Evolutionary conservation across 2,888 invertebrate genomes (phyloP).

Genomic region (Drosophila nigritarsus): DNA sequence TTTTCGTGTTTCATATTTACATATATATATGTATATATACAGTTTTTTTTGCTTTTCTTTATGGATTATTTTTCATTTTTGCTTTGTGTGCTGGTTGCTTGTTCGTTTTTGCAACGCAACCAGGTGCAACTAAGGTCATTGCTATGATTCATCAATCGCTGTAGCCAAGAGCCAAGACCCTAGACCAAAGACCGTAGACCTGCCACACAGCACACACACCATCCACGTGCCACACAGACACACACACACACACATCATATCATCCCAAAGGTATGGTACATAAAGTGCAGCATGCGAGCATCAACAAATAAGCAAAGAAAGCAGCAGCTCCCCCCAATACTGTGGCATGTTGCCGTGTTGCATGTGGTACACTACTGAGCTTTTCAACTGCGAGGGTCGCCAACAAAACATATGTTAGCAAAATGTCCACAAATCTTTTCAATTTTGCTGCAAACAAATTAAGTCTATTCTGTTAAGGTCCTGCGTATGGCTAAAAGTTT

Average conservation of each 20-base stretch:
- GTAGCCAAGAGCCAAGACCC: not conserved
- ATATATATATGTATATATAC: no score
- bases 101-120: slow-evolving; percentile 29
- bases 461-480: not conserved
- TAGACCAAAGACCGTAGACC: no score
- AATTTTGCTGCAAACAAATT: not conserved
- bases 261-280: slow-evolving; percentile 52
- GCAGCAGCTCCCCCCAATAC: slow-evolving; percentile 21
- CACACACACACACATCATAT: slow-evolving; percentile 20
- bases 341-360: slow-evolving; percentile 17
- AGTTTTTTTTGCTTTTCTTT: slow-evolving; percentile 13
- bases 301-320: slow-evolving; percentile 62
- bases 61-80: not conserved
- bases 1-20: not conserved
- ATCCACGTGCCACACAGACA: not conserved
- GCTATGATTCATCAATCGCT: slow-evolving; percentile 59
- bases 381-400: slow-evolving; percentile 25
- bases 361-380: slow-evolving; percentile 8
- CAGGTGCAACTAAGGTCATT: slow-evolving; percentile 62
- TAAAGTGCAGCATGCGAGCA: slow-evolving; percentile 46
- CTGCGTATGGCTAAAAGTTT: not conserved
- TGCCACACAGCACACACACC: not conserved
- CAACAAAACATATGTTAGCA: not conserved
- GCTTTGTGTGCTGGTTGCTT: slow-evolving; percentile 11
- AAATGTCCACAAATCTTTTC: not conserved